Evolutionary conservation across 2,113 vertebrate genomes (phyloP).

Genomic region (Mustela nigripes): DNA sequence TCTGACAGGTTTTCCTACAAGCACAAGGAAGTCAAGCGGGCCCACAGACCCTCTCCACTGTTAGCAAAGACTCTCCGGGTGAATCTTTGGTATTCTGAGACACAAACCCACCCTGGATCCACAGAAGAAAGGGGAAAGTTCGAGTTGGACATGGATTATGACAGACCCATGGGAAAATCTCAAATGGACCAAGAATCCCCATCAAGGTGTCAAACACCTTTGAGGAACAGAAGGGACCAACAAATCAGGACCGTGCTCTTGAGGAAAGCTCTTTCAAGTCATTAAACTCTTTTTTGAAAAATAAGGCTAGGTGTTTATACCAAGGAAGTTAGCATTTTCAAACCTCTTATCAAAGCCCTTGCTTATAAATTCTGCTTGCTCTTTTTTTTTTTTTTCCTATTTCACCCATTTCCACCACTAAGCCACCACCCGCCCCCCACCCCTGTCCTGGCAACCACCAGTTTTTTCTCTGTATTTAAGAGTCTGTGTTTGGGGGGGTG

Average conservation of each 20-base stretch:
- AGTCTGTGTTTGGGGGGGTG: background rate
- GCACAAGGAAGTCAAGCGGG: background rate
- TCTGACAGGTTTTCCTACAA: conserved; percentile 93
- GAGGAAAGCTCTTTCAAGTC: background rate
- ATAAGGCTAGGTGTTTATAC: background rate
- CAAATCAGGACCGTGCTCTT: background rate
- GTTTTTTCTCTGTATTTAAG: background rate
- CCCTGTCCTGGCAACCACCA: background rate
- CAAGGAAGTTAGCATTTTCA: background rate
- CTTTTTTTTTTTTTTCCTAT: background rate
- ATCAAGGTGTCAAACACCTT: background rate
- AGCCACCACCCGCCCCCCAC: background rate
- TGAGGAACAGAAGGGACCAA: background rate
- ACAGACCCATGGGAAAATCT: background rate
- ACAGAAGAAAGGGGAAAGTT: background rate
- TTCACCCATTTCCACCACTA: background rate
- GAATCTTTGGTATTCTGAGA: background rate
- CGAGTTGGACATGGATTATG: background rate
- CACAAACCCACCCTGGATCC: background rate
- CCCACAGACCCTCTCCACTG: background rate
- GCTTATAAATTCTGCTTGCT: background rate
- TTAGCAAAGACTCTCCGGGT: background rate
- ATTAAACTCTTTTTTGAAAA: background rate
- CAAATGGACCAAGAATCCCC: background rate
- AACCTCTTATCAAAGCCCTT: background rate